These are phyloP conservation scores for Papilio machaon DNA, from an alignment of 1,140 invertebrate species.

Conservation along the genomic window DNA sequence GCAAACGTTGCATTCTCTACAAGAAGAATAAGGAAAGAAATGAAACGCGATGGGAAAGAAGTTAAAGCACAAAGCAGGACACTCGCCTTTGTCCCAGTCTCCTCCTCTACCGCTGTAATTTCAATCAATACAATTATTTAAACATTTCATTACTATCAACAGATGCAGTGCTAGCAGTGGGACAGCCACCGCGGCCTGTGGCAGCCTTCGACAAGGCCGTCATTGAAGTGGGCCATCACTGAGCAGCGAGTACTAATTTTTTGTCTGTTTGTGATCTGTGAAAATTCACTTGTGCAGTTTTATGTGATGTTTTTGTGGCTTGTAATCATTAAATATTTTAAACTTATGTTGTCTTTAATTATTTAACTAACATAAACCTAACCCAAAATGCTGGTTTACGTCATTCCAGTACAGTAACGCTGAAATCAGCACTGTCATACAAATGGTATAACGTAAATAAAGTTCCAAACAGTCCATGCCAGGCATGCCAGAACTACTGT, in stretches of 20 bases:
- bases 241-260: not conserved
- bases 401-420: too few species aligned
- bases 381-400: too few species aligned
- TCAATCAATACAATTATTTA: not conserved
- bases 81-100: not conserved
- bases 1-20: too few species aligned
- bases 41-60: not conserved
- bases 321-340: constrained; percentile 9
- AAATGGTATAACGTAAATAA: too few species aligned
- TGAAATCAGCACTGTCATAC: too few species aligned
- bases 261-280: constrained; percentile 6
- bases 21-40: not conserved
- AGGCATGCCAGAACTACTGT: too few species aligned
- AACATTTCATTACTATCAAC: constrained; percentile 24
- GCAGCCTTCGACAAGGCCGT: constrained; percentile 57
- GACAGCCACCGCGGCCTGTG: constrained; percentile 54
- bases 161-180: constrained; percentile 61
- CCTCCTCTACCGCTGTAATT: not conserved
- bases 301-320: constrained; percentile 18
- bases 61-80: too few species aligned
- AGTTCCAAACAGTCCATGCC: too few species aligned
- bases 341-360: not conserved
- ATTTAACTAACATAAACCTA: not conserved
- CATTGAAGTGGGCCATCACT: constrained; percentile 30
- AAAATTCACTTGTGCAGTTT: constrained; percentile 11